phyloP scores from a whole-genome alignment of 2,797 vertebrate species.

The Ctenopoma multispine region DNA sequence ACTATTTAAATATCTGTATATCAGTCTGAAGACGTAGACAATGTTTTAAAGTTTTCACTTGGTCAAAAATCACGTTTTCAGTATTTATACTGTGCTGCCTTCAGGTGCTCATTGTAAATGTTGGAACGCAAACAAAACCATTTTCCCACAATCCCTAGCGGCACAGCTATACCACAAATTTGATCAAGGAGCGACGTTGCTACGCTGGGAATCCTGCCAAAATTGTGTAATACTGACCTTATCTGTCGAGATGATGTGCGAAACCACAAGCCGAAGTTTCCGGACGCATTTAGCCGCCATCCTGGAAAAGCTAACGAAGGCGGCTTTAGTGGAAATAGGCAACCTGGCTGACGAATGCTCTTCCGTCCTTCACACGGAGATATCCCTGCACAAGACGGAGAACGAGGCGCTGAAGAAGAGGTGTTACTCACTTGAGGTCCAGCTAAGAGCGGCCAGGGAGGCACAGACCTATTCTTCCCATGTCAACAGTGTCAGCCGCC shows the following conservation, averaged over 20 bases:
- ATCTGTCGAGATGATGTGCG: slow-evolving; percentile 75
- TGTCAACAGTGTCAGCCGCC: slow-evolving; percentile 46
- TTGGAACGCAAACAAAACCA: not conserved
- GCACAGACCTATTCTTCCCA: slow-evolving; percentile 54
- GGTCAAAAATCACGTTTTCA: not conserved
- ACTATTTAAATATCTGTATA: not conserved
- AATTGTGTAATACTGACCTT: slow-evolving; percentile 12
- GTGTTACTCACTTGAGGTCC: slow-evolving; percentile 81
- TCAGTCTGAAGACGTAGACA: too few relatives aligned
- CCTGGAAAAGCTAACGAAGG: slow-evolving; percentile 82
- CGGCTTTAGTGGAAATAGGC: slow-evolving; percentile 81
- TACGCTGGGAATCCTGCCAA: slow-evolving; percentile 9
- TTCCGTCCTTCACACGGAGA: slow-evolving; percentile 80
- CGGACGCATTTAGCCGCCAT: slow-evolving; percentile 79
- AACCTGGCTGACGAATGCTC: slow-evolving; percentile 84
- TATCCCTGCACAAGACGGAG: slow-evolving; percentile 80
- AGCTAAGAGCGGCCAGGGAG: slow-evolving; percentile 80
- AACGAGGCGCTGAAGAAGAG: slow-evolving; percentile 84
- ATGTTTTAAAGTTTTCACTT: too few relatives aligned
- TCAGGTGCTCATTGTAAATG: slow-evolving; percentile 19
- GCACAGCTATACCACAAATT: slow-evolving; percentile 40
- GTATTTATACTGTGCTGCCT: slow-evolving; percentile 17
- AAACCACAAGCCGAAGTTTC: slow-evolving; percentile 78
- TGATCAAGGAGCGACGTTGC: slow-evolving; percentile 29
- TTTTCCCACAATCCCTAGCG: slow-evolving; percentile 76